Evolutionary conservation across 1,140 invertebrate genomes (phyloP).

Genomic region (Heliothis virescens): DNA sequence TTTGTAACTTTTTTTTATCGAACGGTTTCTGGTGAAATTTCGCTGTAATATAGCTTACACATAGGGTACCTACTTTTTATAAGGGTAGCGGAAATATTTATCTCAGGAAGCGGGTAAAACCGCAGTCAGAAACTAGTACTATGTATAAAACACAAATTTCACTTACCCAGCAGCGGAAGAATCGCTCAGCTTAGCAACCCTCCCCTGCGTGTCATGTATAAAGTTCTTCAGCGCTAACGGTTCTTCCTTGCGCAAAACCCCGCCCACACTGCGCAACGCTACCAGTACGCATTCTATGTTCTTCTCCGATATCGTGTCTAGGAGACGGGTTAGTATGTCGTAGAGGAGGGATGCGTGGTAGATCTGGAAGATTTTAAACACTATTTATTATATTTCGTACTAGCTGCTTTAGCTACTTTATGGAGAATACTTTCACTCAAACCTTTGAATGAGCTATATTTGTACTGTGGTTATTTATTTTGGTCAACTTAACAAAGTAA

Average conservation of each 20-base stretch:
- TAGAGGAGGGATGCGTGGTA: conserved; percentile 91
- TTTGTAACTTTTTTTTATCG: too few species aligned
- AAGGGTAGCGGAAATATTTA: too few species aligned
- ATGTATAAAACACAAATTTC: background rate
- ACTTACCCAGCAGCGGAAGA: conserved; percentile 63
- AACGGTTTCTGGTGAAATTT: too few species aligned
- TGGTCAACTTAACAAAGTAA: too few species aligned
- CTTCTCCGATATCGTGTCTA: conserved; percentile 91
- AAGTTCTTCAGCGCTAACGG: conserved; percentile 93
- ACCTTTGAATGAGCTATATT: too few species aligned
- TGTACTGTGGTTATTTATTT: too few species aligned
- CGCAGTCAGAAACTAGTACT: background rate
- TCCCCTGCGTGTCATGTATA: conserved; percentile 92
- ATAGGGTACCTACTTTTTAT: too few species aligned
- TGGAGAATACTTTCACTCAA: too few species aligned
- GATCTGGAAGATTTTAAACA: conserved; percentile 84
- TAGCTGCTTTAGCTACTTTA: too few species aligned
- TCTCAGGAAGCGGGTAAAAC: too few species aligned
- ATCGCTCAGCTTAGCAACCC: conserved; percentile 81
- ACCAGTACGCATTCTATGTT: conserved; percentile 95
- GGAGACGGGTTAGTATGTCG: conserved; percentile 91
- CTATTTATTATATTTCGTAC: too few species aligned
- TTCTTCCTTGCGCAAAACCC: conserved; percentile 95
- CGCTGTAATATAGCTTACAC: too few species aligned
- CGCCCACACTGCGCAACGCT: conserved; percentile 93